Evolutionary conservation across 1,140 invertebrate genomes (phyloP), one percentile per base, ranked within the genome.

Genomic region (Pseudachorutes palmiensis): DNA sequence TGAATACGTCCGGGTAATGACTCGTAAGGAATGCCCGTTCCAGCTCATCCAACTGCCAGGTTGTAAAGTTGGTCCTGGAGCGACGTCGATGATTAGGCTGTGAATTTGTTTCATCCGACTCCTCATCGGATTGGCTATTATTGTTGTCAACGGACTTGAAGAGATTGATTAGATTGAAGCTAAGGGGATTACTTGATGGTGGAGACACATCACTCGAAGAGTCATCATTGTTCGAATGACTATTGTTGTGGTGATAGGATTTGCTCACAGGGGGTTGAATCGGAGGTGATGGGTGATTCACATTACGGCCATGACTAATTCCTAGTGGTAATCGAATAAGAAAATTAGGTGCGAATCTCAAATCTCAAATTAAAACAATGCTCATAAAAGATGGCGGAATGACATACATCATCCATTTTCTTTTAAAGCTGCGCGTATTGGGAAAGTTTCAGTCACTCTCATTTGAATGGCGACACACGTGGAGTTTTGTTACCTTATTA

Each of bases 41-140:
- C 77, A 99, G 83, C 81, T 99, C 94, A 76, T 99, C 95, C 76
- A 99, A 81, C 81, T 99, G 97, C 95, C 95, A 98, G 68, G 91
- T 94, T 80, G 93, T 97, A 82, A 99, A 99, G 81, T 99, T 99
- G 48, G 97, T 99, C 73, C 96, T 80, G 49, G 94, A 97, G 68
- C 97, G 83, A 65, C 94, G 83, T 62, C 94, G 80, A 2, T 22
- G 26, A 32, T 59, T 65, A 5, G 51, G 51, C 24, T 12, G 12
- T 16, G 51, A 55, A 55, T 55, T 55, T 26, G 51, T 55, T 24
- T 55, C 51, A 26, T 55, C 51, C 5, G 51, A 55, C 51, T 55
- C 51, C 5, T 55, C 51, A 26, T 55, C 51, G 3, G 51, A 55
- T 26, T 55, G 51, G 24, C 24, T 55, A 14, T 26, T 26, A n/a